A percentile compares a stretch with the other conserved stretches of the same genome.
These are phyloP conservation scores for Cydia amplana DNA, from an alignment of 1,140 invertebrate genomes.

Conservation along the genomic window DNA sequence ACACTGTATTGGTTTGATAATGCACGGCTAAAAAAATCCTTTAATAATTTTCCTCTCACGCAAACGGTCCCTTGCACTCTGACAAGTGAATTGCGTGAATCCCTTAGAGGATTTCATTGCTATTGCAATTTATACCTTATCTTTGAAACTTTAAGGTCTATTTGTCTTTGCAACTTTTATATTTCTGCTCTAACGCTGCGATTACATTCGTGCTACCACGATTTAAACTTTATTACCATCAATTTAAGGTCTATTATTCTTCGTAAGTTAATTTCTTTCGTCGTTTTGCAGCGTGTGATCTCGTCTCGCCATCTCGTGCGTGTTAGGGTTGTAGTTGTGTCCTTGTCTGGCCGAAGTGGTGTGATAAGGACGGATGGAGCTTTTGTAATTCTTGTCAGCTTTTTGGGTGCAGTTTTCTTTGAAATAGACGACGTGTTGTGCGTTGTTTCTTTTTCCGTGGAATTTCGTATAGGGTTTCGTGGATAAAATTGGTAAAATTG, in stretches of 20 bases:
- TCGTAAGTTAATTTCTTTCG: neutral
- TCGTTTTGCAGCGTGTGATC: constrained; percentile 24
- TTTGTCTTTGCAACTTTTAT: neutral
- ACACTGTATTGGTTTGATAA: neutral
- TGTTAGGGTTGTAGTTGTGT: neutral
- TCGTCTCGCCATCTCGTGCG: constrained; percentile 24
- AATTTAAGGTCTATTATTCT: neutral
- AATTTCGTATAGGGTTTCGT: neutral
- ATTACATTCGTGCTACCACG: neutral
- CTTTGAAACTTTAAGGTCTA: neutral
- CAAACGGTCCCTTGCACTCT: constrained; percentile 1
- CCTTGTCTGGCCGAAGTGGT: neutral
- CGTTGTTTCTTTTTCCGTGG: neutral
- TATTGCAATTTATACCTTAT: neutral
- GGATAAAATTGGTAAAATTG: neutral
- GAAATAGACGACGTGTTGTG: neutral
- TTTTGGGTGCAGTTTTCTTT: neutral
- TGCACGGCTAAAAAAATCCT: constrained; percentile 7
- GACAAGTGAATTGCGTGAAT: constrained; percentile 18
- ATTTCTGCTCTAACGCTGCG: neutral
- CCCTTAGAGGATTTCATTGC: neutral
- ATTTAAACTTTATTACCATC: neutral
- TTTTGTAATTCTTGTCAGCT: constrained; percentile 10
- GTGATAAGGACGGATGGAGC: neutral
- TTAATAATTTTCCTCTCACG: constrained; percentile 11